Evolutionary conservation across 2,888 invertebrate species (phyloP).

Genomic region (Rhingia rostrata): DNA sequence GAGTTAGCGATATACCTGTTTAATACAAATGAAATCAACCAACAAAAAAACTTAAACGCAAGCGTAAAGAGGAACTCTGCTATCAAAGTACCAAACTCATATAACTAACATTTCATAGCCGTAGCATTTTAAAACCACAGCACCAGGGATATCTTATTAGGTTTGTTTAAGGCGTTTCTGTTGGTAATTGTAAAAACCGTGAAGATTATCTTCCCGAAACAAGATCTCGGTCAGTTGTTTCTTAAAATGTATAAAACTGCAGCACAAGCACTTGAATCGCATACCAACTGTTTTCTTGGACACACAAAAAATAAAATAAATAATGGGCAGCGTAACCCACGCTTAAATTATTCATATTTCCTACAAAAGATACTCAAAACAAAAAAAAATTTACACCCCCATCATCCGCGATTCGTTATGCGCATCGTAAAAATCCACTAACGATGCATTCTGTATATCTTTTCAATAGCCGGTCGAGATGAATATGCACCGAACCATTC

Average conservation of each 20-base stretch:
- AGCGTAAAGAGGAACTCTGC: too few relatives aligned
- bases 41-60: too few relatives aligned
- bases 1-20: too few relatives aligned
- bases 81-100: too few relatives aligned
- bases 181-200: conserved; percentile 2
- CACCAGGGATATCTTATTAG: neutral
- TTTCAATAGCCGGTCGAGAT: conserved; percentile 45
- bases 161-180: neutral
- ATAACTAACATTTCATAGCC: too few relatives aligned
- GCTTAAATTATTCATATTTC: conserved; percentile 42
- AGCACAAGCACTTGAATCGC: neutral
- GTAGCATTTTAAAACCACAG: neutral
- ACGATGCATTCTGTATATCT: conserved; percentile 55
- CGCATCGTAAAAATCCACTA: conserved; percentile 66
- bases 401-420: conserved; percentile 69
- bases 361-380: conserved; percentile 17
- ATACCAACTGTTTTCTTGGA: conserved; percentile 11
- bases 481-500: conserved; percentile 51
- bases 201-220: neutral
- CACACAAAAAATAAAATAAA: neutral
- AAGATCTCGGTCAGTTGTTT: neutral
- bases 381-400: conserved; percentile 44
- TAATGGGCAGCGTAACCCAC: conserved; percentile 20
- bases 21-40: too few relatives aligned
- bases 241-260: neutral